phyloP scores from a whole-genome alignment of 2,797 vertebrate species.

The Limnodromus scolopaceus region DNA sequence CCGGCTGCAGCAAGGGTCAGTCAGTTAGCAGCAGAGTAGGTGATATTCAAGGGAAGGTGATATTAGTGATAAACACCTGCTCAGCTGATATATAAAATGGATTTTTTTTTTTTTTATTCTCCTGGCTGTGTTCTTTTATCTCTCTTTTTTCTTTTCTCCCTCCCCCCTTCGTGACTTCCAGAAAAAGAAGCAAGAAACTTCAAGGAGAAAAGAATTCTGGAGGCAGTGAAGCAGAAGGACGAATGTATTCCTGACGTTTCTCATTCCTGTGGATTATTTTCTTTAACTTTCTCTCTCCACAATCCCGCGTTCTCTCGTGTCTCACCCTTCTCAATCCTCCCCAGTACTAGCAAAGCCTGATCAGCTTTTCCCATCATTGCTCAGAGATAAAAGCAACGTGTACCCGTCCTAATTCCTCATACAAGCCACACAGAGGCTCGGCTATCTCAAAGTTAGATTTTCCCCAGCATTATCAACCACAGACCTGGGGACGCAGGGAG shows the following conservation, averaged over 20 bases:
- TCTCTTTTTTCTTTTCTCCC: not conserved
- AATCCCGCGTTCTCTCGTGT: not conserved
- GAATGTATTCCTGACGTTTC: slow-evolving; percentile 14
- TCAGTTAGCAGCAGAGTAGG: not conserved
- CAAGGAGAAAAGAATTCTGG: slow-evolving; percentile 56
- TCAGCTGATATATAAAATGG: not conserved
- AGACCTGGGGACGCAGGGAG: not conserved
- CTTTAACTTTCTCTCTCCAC: not conserved
- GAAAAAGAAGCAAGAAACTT: slow-evolving; percentile 62
- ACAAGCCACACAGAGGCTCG: not conserved
- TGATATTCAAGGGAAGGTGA: not conserved
- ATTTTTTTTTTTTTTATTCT: not conserved
- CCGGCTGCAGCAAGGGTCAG: not conserved
- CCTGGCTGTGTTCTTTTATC: not conserved
- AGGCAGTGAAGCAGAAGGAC: slow-evolving; percentile 39
- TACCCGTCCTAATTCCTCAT: not conserved
- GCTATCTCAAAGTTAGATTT: not conserved
- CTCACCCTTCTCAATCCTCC: not conserved
- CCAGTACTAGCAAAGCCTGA: slow-evolving; percentile 28
- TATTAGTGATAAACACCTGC: not conserved
- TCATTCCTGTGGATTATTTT: not conserved
- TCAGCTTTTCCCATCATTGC: not conserved
- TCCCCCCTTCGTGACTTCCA: slow-evolving; percentile 23
- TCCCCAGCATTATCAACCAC: not conserved
- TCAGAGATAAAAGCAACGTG: not conserved